These are phyloP conservation scores for Drosophila ambigua DNA, from an alignment of 1,140 invertebrate species.

Conservation along the genomic window DNA sequence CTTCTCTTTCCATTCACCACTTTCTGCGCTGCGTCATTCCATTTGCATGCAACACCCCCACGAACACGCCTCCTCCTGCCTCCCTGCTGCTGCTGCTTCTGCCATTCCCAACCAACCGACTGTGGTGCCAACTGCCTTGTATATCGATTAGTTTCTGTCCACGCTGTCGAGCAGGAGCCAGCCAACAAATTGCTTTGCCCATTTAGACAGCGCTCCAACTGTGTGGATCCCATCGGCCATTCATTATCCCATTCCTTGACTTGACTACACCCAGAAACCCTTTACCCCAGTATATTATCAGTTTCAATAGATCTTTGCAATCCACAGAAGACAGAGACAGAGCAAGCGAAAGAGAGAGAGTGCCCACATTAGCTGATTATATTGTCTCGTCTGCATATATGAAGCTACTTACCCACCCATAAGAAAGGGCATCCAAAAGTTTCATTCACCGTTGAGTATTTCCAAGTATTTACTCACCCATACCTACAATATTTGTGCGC, in stretches of 20 bases:
- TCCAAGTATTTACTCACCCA: too few species aligned
- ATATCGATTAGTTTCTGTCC: conserved; percentile 60
- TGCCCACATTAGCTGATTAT: too few species aligned
- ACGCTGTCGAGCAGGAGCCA: conserved; percentile 21
- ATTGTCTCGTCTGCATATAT: too few species aligned
- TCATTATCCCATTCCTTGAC: not conserved
- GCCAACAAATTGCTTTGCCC: conserved; percentile 48
- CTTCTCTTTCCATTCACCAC: not conserved
- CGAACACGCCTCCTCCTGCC: not conserved
- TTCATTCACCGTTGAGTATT: not conserved
- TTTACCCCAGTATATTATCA: too few species aligned
- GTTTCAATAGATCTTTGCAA: too few species aligned
- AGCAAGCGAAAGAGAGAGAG: too few species aligned
- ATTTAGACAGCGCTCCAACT: conserved; percentile 51
- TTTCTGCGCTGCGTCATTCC: conserved; percentile 15
- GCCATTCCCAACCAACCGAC: not conserved
- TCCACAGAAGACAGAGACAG: too few species aligned
- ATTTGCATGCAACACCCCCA: conserved; percentile 11
- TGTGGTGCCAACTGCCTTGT: conserved; percentile 57
- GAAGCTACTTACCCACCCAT: too few species aligned
- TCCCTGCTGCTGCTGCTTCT: not conserved
- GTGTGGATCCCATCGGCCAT: not conserved
- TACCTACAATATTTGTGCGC: conserved; percentile 13
- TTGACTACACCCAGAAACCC: too few species aligned
- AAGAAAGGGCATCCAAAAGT: too few species aligned